Percentiles rank a stretch among this genome's conserved stretches.
Conservation (phyloP, 1,140 invertebrate genomes). For the Drosophila bifasciata region DNA sequence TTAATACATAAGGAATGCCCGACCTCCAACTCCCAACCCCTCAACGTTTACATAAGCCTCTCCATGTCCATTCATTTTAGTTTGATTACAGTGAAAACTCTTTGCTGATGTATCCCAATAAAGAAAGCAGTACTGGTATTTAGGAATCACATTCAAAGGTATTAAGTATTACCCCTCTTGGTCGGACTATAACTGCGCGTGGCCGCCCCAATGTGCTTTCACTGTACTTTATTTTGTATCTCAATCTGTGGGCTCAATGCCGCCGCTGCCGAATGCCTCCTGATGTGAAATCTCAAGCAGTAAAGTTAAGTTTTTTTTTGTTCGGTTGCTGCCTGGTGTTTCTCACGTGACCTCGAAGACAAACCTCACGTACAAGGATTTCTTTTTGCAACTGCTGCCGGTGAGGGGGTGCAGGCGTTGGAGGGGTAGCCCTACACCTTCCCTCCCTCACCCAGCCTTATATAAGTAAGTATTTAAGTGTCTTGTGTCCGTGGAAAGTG, state of each 20-base stretch:
- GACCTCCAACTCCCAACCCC: neutral
- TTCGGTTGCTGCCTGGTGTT: constrained; percentile 37
- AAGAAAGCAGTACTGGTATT: neutral
- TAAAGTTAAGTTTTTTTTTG: constrained; percentile 34
- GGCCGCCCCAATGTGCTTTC: neutral
- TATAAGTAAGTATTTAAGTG: constrained; percentile 60
- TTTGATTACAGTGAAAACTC: constrained; percentile 20
- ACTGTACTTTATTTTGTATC: constrained; percentile 21
- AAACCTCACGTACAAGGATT: constrained; percentile 82
- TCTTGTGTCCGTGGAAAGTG: constrained; percentile 73
- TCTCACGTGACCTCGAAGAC: constrained; percentile 72
- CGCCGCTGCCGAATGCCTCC: constrained; percentile 10
- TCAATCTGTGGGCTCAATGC: constrained; percentile 41
- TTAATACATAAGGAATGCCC: constrained; percentile 35
- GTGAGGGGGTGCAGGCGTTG: no score
- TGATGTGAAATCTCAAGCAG: constrained; percentile 53
- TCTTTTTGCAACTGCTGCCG: constrained; percentile 48
- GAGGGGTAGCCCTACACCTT: constrained; percentile 33
- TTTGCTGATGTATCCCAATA: neutral
- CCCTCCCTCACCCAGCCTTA: constrained; percentile 11
- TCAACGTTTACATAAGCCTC: constrained; percentile 45
- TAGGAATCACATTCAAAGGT: neutral
- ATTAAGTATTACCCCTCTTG: no score
- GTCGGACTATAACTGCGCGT: no score
- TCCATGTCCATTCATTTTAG: constrained; percentile 25